phyloP scores from a whole-genome alignment of 2,113 vertebrate genomes.

The Xiphophorus hellerii region DNA sequence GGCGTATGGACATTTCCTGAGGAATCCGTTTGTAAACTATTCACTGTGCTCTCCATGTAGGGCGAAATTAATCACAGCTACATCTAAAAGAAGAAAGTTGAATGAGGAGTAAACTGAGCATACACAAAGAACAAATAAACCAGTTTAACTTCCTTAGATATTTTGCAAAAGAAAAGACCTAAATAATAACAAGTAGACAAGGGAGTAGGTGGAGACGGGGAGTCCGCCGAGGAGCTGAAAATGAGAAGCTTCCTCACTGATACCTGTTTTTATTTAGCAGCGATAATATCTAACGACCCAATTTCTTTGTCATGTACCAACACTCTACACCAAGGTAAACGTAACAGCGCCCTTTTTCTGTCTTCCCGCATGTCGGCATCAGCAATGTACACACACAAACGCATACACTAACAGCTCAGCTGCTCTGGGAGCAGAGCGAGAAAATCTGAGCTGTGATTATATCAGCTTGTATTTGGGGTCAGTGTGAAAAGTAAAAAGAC shows the following conservation, averaged over 20 bases:
- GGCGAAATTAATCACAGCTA: slow-evolving; percentile 63
- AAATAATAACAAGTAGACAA: not conserved
- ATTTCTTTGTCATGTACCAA: slow-evolving; percentile 12
- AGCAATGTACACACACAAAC: slow-evolving; percentile 20
- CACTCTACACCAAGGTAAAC: slow-evolving; percentile 41
- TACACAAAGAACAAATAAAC: slow-evolving; percentile 1
- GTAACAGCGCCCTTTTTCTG: slow-evolving; percentile 21
- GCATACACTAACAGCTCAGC: slow-evolving; percentile 1
- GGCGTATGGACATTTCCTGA: slow-evolving; percentile 36
- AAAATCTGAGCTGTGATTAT: slow-evolving; percentile 66
- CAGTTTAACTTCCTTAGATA: not conserved
- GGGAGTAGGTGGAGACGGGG: not conserved
- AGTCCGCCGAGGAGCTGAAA: slow-evolving; percentile 4
- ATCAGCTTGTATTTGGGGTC: slow-evolving; percentile 66
- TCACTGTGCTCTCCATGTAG: slow-evolving; percentile 49
- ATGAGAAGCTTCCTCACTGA: slow-evolving; percentile 19
- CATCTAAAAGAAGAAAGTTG: slow-evolving; percentile 32
- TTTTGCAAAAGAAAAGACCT: slow-evolving; percentile 6
- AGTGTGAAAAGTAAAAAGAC: slow-evolving; percentile 65
- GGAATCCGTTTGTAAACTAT: slow-evolving; percentile 27
- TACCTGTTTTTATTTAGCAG: slow-evolving; percentile 25
- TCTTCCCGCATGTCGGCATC: slow-evolving; percentile 8
- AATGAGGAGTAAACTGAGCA: not conserved
- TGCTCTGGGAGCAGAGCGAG: slow-evolving; percentile 45
- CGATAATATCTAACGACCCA: slow-evolving; percentile 43